These are phyloP conservation scores for Lipotes vexillifer DNA, from an alignment of 2,113 vertebrate genomes.

Conservation along the genomic window DNA sequence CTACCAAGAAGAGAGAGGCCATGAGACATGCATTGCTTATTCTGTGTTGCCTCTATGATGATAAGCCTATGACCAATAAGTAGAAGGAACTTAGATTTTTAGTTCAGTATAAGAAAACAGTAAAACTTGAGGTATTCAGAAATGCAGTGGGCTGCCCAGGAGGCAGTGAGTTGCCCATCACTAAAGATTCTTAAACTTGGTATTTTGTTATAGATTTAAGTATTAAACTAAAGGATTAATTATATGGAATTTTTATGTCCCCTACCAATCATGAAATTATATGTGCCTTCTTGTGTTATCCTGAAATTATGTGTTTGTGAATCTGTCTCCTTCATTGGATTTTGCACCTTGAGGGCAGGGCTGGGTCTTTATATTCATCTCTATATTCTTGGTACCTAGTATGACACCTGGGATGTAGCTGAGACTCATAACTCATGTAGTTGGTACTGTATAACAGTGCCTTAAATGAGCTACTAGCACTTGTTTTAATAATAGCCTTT, in stretches of 20 bases:
- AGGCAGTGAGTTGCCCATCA: neutral
- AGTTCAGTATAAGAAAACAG: neutral
- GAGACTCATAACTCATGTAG: neutral
- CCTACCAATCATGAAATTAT: neutral
- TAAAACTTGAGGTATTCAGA: neutral
- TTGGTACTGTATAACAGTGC: neutral
- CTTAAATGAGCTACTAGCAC: neutral
- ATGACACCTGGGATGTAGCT: neutral
- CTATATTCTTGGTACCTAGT: neutral
- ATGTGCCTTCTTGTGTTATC: neutral
- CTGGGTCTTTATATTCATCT: neutral
- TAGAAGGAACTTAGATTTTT: neutral
- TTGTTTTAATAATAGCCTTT: neutral
- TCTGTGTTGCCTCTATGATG: neutral
- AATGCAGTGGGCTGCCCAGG: neutral
- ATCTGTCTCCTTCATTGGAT: neutral
- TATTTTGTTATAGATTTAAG: neutral
- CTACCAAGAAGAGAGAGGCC: neutral
- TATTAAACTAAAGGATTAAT: neutral
- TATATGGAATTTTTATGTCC: neutral
- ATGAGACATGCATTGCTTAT: neutral
- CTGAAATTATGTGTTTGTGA: neutral
- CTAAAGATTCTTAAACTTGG: neutral
- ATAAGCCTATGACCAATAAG: neutral
- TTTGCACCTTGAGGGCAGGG: neutral